These are phyloP conservation scores for Carassius auratus DNA, from an alignment of 2,113 vertebrate species.

Conservation along the genomic window DNA sequence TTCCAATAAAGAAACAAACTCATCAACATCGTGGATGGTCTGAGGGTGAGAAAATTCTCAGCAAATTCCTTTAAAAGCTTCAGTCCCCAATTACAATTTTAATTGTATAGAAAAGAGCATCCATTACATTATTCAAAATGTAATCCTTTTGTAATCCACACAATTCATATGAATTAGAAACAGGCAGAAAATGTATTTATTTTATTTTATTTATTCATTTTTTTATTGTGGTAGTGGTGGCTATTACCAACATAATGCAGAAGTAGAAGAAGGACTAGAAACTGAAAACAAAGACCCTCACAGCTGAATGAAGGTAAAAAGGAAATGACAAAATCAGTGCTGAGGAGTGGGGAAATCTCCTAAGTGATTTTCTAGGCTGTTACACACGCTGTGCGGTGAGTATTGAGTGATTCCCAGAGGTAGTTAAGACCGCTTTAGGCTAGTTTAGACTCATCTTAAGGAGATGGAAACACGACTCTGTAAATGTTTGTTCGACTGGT, in stretches of 20 bases:
- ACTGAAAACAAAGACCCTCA: background rate
- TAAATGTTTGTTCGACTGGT: slow-evolving; percentile 53
- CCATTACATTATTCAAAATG: background rate
- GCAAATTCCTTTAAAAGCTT: background rate
- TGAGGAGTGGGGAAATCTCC: slow-evolving; percentile 36
- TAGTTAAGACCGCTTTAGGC: slow-evolving; percentile 52
- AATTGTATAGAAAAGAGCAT: background rate
- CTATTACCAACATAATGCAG: background rate
- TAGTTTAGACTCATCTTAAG: slow-evolving; percentile 47
- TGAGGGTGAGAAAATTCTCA: background rate
- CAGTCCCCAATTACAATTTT: background rate
- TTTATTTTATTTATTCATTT: background rate
- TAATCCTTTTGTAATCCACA: background rate
- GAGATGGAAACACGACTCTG: slow-evolving; percentile 45
- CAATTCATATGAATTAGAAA: background rate
- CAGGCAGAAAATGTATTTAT: background rate
- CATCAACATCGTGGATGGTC: background rate
- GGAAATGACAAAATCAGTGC: slow-evolving; percentile 15
- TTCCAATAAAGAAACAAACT: background rate
- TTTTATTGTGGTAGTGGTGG: background rate
- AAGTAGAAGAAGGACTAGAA: slow-evolving; percentile 9
- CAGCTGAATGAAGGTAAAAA: background rate
- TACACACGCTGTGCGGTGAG: slow-evolving; percentile 26
- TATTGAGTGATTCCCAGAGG: slow-evolving; percentile 41
- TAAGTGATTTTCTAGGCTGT: slow-evolving; percentile 54